phyloP scores from a whole-genome alignment of 2,113 vertebrate species.

The Myotis yumanensis region DNA sequence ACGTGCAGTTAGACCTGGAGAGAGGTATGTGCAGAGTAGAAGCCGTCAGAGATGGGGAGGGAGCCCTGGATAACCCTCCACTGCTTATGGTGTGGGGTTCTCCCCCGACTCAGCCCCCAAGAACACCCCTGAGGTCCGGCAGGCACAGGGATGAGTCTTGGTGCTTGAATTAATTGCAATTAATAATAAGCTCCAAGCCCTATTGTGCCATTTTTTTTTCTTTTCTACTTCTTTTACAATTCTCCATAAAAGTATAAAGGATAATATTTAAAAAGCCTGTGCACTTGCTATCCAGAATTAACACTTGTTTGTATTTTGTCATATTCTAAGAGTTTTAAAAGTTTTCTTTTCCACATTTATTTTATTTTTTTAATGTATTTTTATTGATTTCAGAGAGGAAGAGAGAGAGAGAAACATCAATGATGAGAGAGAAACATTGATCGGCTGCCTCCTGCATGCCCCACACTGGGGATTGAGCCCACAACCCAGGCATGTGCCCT shows the following conservation, averaged over 20 bases:
- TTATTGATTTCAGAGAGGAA: too few species aligned
- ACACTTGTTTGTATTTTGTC: background rate
- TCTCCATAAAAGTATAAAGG: background rate
- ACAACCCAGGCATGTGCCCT: too few species aligned
- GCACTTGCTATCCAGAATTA: background rate
- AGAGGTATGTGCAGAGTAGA: background rate
- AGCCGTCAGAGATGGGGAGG: background rate
- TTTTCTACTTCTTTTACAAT: background rate
- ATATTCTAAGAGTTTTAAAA: background rate
- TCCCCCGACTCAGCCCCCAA: background rate
- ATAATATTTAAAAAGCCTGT: background rate
- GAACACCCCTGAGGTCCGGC: rapidly evolving
- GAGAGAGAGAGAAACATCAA: too few species aligned
- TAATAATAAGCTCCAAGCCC: background rate
- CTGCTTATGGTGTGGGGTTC: background rate
- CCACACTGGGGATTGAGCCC: background rate
- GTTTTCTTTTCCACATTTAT: background rate
- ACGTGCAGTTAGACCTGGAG: background rate
- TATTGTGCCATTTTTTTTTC: background rate
- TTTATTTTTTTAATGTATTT: too few species aligned
- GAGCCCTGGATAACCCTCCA: background rate
- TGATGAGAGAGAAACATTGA: too few species aligned
- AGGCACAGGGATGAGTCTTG: background rate
- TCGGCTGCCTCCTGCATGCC: too few species aligned
- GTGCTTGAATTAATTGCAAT: background rate